Base-by-base conservation (phyloP, 1,140 invertebrate species). In the Metopolophium dirhodum region DNA sequence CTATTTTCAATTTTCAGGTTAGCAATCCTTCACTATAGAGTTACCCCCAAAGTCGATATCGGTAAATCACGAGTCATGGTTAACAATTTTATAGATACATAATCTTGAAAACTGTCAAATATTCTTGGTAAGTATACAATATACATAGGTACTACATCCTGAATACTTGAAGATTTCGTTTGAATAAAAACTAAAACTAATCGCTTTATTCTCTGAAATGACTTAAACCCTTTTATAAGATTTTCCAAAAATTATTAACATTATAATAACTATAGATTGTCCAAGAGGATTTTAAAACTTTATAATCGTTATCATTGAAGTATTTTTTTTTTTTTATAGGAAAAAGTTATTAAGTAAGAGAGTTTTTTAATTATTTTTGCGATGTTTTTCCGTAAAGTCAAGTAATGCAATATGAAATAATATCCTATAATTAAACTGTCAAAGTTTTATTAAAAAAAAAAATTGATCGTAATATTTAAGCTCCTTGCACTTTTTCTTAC, bases 381-480 rank as follows among this genome's bases (percentile, higher is more conserved):
- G 20, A 54, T 54, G n/a, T 51, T 54, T 89, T 54, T 35, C 8
- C 7, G 9, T 37, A 54, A 51, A 89, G 87, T 54, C 49, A 89
- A 49, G 47, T 2, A 37, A 54, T 35, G 7, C n/a, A 20, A 51
- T 35, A 88, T 51, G 22, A 14, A 89, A 54, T 37, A 89, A 54
- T 51, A n/a, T 54, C 41, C 87, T 23, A 35, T 89, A 89, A 89
- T 89, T 89, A 89, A 89, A 89, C 87, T 89, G 87, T 89, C 87
- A 89, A 89, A 89, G 87, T 89, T 51, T 89, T 37, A 89, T 49
- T 6, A 51, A 11, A 51, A 88, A 87, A 87, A 54, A 54, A 37
- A 88, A 18, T n/a, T 51, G 11, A 20, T 89, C 35, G 7, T 88
- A 51, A 41, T 86, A 26, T 37, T 88, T n/a, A 54, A n/a, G 86